Base-by-base conservation (phyloP, 1,140 invertebrate genomes). In the Eriosoma lanigerum region DNA sequence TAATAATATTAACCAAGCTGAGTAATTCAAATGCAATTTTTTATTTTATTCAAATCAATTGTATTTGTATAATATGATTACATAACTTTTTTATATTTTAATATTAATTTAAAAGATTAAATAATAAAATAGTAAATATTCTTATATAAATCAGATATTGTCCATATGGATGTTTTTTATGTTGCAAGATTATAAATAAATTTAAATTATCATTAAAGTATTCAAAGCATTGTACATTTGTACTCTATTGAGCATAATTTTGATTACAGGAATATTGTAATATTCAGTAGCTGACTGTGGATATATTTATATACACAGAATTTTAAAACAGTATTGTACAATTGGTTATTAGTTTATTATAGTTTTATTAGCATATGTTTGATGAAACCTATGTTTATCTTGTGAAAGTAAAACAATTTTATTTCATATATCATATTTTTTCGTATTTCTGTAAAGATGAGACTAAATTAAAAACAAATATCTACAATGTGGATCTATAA, bases 281-380 rank as follows among this genome's bases (percentile, higher is more conserved):
- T 62, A 54, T 21, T 56, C 38, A 76, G 15, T 75, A 13, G 54
- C 56, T 62, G 75, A 78, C 46, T 17, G 38, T 62, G 58, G 56
- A 78, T 48, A 58, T 58, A 70, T 38, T 38, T 38, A 38, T 38
- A 50, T 10, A 72, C 26, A 50, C 29, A 72, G 66, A 52, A 29
- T 72, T 24, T 72, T n/a, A 52, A 48, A 52, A 29, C 24, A 44
- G 48, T 56, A 38, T 26, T 62, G 62, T 75, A 26, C 26, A 17
- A 68, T 78, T 48, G 48, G 24, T 52, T 50, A 17, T 78, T 62
- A 32, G 32, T 8, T 38, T 38, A 38, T 38, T 3, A 38, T 38
- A 21, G 32, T 78, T 60, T 78, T 60, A 60, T 60, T 78, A 48
- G 75, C 56, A 78, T n/a, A n/a, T 76, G 73, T n/a, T n/a, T 58